Percentiles rank a stretch among this genome's conserved stretches.
Conservation (phyloP, 2,888 invertebrate species). For the Clanis bilineata region DNA sequence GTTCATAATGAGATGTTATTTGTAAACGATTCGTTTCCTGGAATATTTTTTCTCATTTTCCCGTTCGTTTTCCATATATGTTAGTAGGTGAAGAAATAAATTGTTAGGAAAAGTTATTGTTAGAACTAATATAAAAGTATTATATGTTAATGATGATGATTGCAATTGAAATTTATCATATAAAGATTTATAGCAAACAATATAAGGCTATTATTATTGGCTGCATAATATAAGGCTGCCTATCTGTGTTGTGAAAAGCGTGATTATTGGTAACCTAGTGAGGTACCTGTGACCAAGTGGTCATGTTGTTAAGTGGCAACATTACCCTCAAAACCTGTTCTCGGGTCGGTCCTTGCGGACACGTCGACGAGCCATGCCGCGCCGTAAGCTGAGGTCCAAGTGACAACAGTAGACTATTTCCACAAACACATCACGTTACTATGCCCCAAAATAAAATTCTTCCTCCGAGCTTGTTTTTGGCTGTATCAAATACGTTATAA, state of each 20-base stretch:
- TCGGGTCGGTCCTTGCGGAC: not conserved
- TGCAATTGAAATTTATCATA: too few species aligned
- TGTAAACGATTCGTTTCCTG: not conserved
- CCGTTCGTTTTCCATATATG: not conserved
- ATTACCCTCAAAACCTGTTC: conserved; percentile 9
- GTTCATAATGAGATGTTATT: not conserved
- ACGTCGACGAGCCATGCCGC: too few species aligned
- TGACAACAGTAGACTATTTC: not conserved
- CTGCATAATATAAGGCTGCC: too few species aligned
- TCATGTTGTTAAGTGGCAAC: too few species aligned
- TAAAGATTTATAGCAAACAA: too few species aligned
- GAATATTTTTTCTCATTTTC: not conserved
- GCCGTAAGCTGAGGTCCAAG: not conserved
- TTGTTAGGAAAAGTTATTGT: not conserved
- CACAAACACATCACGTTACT: too few species aligned
- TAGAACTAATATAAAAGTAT: not conserved
- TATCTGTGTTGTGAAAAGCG: not conserved
- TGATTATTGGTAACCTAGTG: not conserved
- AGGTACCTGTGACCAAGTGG: not conserved
- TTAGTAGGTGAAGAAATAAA: not conserved
- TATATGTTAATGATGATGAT: too few species aligned
- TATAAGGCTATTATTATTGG: too few species aligned
- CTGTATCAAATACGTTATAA: too few species aligned
- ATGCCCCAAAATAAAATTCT: too few species aligned
- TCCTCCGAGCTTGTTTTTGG: too few species aligned